A percentile compares a stretch with the other conserved stretches of the same genome.
Conservation (phyloP, 1,140 invertebrate genomes). For the Ceratosolen fusciceps region DNA sequence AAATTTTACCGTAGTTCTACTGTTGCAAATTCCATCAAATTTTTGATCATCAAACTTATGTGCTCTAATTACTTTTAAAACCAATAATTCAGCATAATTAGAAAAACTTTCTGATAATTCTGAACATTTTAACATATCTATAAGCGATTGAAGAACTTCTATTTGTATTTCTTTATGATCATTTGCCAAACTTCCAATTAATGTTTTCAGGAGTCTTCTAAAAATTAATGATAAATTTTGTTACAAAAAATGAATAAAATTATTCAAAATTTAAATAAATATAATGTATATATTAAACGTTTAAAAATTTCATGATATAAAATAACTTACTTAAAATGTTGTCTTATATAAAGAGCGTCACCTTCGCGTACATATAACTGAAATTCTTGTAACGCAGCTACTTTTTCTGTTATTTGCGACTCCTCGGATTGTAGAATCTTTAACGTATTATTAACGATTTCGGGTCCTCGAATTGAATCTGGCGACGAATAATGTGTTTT, state of each 20-base stretch:
- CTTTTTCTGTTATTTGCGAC: conserved; percentile 59
- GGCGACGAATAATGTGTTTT: conserved; percentile 66
- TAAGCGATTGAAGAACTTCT: conserved; percentile 82
- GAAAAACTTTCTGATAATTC: conserved; percentile 84
- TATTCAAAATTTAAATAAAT: too few species aligned
- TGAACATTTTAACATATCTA: conserved; percentile 84
- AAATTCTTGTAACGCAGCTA: conserved; percentile 64
- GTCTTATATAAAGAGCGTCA: conserved; percentile 65
- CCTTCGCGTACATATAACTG: conserved; percentile 66
- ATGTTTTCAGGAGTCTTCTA: conserved; percentile 80
- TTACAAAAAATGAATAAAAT: too few species aligned
- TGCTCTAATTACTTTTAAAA: conserved; percentile 88
- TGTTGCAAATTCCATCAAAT: conserved; percentile 55
- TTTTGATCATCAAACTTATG: conserved; percentile 75
- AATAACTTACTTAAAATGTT: conserved; percentile 73
- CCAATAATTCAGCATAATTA: conserved; percentile 89
- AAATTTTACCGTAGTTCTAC: conserved; percentile 69
- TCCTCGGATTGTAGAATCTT: conserved; percentile 61
- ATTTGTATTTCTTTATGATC: conserved; percentile 79
- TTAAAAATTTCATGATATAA: neutral
- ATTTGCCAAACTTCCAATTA: conserved; percentile 81
- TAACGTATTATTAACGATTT: conserved; percentile 66
- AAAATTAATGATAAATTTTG: conserved; percentile 50
- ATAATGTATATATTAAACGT: neutral
- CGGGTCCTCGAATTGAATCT: conserved; percentile 63